A percentile compares a stretch with the other conserved stretches of the same genome.
Conservation (phyloP, 1,140 invertebrate genomes). For the Hermetia illucens region DNA sequence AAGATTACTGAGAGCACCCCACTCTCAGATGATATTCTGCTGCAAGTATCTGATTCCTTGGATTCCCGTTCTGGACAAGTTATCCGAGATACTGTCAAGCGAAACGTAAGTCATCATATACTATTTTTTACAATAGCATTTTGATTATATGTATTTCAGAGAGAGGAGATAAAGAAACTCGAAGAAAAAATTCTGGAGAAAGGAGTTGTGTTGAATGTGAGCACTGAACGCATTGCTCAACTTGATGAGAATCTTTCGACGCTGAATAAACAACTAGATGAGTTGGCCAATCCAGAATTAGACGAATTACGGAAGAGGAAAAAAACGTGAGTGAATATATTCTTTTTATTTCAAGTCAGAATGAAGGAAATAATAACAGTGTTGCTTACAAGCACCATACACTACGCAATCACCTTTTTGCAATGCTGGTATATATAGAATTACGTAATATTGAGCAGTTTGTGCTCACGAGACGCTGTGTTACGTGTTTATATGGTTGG, state of each 20-base stretch:
- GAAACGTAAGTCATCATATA: slow-evolving; percentile 17
- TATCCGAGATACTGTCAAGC: slow-evolving; percentile 24
- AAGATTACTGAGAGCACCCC: slow-evolving; percentile 24
- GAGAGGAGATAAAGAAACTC: slow-evolving; percentile 24
- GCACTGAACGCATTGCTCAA: slow-evolving; percentile 31
- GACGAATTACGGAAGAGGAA: slow-evolving; percentile 25
- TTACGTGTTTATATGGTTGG: too few species aligned
- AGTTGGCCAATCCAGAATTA: slow-evolving; percentile 27
- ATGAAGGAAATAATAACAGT: neutral
- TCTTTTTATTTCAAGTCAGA: too few species aligned
- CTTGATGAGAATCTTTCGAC: slow-evolving; percentile 41
- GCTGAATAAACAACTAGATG: slow-evolving; percentile 45
- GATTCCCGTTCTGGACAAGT: slow-evolving; percentile 23
- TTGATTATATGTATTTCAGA: slow-evolving; percentile 10
- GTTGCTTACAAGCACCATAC: neutral
- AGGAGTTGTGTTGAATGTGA: slow-evolving; percentile 22
- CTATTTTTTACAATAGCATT: neutral
- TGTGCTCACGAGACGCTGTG: too few species aligned
- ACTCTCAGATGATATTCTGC: slow-evolving; percentile 21
- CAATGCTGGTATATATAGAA: too few species aligned
- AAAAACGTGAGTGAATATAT: slow-evolving; percentile 26
- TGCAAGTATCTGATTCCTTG: slow-evolving; percentile 23
- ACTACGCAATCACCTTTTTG: too few species aligned
- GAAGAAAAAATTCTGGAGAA: slow-evolving; percentile 27
- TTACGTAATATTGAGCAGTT: too few species aligned